Percentiles rank a stretch among this genome's conserved stretches.
Evolutionary conservation across 2,113 vertebrate genomes (phyloP).

Genomic region (Brachyhypopomus gauderio): DNA sequence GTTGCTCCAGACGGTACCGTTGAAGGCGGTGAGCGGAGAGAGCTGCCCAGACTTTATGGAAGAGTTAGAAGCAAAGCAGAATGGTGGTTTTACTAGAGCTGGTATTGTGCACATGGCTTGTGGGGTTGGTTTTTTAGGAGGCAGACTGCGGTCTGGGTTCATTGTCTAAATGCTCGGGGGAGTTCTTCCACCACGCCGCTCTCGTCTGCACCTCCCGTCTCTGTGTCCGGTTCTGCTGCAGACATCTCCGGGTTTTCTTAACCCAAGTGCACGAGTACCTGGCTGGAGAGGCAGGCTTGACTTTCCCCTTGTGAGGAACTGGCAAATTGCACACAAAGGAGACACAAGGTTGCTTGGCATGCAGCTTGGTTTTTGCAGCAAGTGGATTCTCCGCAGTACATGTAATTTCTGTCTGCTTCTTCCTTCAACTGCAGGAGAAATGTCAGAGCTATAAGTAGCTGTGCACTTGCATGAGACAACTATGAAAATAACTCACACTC

Average conservation of each 20-base stretch:
- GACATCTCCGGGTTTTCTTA: slow-evolving; percentile 43
- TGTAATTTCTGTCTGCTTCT: slow-evolving; percentile 17
- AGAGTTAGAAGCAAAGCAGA: neutral
- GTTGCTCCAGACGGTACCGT: neutral
- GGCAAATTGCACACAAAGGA: slow-evolving; percentile 50
- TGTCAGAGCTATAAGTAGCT: slow-evolving; percentile 30
- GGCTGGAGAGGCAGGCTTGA: slow-evolving; percentile 32
- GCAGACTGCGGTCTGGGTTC: slow-evolving; percentile 35
- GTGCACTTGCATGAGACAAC: slow-evolving; percentile 43
- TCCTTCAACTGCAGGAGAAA: slow-evolving; percentile 13
- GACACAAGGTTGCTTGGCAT: slow-evolving; percentile 47
- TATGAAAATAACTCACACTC: slow-evolving; percentile 23
- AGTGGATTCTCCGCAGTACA: neutral
- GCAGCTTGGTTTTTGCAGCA: slow-evolving; percentile 31
- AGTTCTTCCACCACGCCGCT: neutral
- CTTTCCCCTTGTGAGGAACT: slow-evolving; percentile 55
- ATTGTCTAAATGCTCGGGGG: slow-evolving; percentile 40
- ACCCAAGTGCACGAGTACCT: slow-evolving; percentile 22
- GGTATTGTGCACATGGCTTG: slow-evolving; percentile 43
- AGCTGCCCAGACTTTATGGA: neutral
- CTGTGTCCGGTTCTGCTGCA: slow-evolving; percentile 12
- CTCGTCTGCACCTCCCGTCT: neutral
- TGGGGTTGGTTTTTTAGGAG: slow-evolving; percentile 23
- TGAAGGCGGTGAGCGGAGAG: neutral
- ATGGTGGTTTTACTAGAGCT: slow-evolving; percentile 40